These are phyloP conservation scores for Gallinago media DNA, from an alignment of 2,113 vertebrate genomes.

Conservation along the genomic window DNA sequence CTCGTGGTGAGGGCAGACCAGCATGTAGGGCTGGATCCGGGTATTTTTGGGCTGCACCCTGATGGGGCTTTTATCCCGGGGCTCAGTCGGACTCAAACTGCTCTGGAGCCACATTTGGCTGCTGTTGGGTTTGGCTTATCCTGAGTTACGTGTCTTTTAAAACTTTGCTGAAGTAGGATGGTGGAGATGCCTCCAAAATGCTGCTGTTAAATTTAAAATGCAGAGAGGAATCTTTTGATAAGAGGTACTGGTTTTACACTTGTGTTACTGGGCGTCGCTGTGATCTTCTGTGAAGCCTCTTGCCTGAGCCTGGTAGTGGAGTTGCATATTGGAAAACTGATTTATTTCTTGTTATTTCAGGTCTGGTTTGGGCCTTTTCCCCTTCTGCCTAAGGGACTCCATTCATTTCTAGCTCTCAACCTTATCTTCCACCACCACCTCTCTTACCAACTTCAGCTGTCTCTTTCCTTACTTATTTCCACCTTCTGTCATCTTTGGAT, in stretches of 20 bases:
- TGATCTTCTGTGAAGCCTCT: neutral
- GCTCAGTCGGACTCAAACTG: neutral
- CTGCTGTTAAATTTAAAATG: neutral
- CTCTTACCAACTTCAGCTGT: neutral
- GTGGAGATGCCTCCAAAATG: neutral
- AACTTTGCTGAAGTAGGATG: neutral
- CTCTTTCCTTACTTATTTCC: neutral
- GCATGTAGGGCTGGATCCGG: accelerated
- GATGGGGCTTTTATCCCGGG: neutral
- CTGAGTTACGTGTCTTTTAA: neutral
- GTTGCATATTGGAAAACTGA: neutral
- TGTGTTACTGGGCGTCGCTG: neutral
- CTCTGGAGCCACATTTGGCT: neutral
- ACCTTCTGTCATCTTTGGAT: neutral
- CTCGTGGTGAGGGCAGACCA: neutral
- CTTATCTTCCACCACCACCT: neutral
- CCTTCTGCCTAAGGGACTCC: neutral
- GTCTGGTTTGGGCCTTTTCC: neutral
- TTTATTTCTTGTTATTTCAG: neutral
- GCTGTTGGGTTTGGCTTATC: neutral
- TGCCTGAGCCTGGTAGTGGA: neutral
- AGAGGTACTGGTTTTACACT: neutral
- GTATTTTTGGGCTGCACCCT: neutral
- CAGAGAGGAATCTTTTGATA: neutral
- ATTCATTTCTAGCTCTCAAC: neutral